A percentile compares a stretch with the other conserved stretches of the same genome.
Conservation (phyloP, 2,888 invertebrate genomes). For the Caenorhabditis doughertyi region DNA sequence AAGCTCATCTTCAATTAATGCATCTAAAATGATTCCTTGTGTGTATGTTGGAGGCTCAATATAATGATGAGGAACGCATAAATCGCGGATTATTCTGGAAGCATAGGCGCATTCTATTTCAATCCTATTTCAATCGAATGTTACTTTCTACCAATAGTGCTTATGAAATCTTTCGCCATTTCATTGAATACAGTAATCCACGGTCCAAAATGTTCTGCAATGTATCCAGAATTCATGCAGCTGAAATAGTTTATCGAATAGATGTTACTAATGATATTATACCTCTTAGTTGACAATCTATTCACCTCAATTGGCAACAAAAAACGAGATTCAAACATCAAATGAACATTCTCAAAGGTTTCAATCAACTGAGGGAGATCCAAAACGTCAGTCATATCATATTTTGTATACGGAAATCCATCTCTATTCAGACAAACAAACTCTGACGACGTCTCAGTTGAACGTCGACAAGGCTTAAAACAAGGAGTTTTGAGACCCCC, state of each 20-base stretch:
- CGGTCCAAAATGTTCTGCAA: conserved; percentile 44
- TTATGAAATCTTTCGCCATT: conserved; percentile 35
- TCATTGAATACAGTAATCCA: conserved; percentile 56
- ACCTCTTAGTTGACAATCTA: conserved; percentile 48
- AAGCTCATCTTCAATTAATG: conserved; percentile 53
- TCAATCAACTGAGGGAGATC: conserved; percentile 50
- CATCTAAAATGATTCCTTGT: conserved; percentile 19
- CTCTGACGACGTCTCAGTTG: conserved; percentile 2
- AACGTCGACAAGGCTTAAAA: conserved; percentile 44
- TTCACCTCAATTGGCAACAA: neutral
- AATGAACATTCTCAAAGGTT: conserved; percentile 45
- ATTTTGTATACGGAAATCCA: conserved; percentile 48
- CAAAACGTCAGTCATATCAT: conserved; percentile 51
- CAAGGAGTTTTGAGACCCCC: conserved; percentile 23
- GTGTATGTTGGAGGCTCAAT: neutral
- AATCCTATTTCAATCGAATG: neutral
- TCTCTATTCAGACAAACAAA: conserved; percentile 45
- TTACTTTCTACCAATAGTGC: conserved; percentile 20
- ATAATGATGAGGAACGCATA: conserved; percentile 24
- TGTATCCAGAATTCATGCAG: conserved; percentile 36
- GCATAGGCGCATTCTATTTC: neutral
- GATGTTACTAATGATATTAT: neutral
- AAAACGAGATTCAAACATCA: conserved; percentile 56
- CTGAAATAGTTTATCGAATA: neutral
- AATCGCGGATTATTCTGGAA: conserved; percentile 37